Evolutionary conservation across 2,888 invertebrate genomes (phyloP), one percentile per base, ranked within the genome.

Genomic region (Axea sp.): DNA sequence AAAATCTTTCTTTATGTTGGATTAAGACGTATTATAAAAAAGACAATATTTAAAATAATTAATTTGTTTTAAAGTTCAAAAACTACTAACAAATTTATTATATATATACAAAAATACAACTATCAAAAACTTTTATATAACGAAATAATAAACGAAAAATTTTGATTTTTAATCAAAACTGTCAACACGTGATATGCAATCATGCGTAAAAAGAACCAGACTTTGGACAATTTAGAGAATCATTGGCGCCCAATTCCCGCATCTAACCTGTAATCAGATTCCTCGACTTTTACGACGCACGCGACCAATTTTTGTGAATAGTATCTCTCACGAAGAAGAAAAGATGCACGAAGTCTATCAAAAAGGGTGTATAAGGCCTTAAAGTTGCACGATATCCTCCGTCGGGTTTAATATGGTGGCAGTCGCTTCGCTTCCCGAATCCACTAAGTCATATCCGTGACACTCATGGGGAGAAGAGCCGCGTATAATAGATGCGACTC

Each of bases 351-450:
- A 51, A 72, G 51, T 59, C 49, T 24, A 49, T 37, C 51, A 37
- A 35, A 30, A 51, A 72, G 75, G 68, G 62, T 64, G 68, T 72
- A 41, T 47, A 65, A 74, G 73, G 68, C 76, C 79, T 81, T 81
- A 80, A 81, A 82, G 74, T 81, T 78, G 78, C 72, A 72, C 65
- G 77, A 76, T 73, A 77, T 74, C 76, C 79, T 77, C 37, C 76
- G 77, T 78, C 69, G 77, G 79, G 73, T 83, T 82, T 84, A 82
- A 84, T 84, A 82, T 80, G 81, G 79, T 77, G 69, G 77, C 80
- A 80, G 79, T 82, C 81, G 43, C 67, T 72, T 79, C 77, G 68
- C 62, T 68, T 77, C 43, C 37, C 51, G 76, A 76, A 78, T 79
- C 79, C 73, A 79, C 76, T 82, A 83, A 82, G 80, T 83, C 82